Conservation (phyloP, 2,797 vertebrate species). For the Tenualosa thibaudeaui region DNA sequence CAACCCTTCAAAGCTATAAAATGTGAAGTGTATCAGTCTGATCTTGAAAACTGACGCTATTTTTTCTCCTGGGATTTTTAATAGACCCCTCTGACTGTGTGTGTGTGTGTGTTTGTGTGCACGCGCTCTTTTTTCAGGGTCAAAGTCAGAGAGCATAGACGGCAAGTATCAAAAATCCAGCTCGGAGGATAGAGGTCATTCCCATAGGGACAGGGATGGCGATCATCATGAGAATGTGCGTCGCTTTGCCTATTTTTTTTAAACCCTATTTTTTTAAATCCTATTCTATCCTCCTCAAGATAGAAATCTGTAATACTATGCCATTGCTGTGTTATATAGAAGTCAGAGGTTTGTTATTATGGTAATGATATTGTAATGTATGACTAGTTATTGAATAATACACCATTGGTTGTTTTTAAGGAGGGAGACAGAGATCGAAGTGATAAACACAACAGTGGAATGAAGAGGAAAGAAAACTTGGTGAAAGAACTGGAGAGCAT, state of each 20-base stretch:
- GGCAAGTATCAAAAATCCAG: neutral
- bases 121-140: neutral
- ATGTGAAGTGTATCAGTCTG: neutral
- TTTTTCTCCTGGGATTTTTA: neutral
- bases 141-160: neutral
- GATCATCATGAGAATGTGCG: neutral
- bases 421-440: slow-evolving; percentile 76
- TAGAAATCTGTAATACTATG: neutral
- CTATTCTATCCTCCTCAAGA: no score
- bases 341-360: neutral
- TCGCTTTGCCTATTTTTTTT: neutral
- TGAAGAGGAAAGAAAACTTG: slow-evolving; percentile 81
- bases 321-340: neutral
- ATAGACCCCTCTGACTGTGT: neutral
- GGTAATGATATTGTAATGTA: neutral
- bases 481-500: slow-evolving; percentile 86
- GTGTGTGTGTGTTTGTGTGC: neutral
- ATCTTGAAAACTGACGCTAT: neutral
- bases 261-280: neutral
- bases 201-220: neutral
- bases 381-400: neutral
- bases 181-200: neutral
- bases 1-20: no score
- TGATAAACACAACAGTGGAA: slow-evolving; percentile 36
- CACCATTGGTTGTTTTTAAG: slow-evolving; percentile 48